Evolutionary conservation across 2,113 vertebrate genomes (phyloP), one percentile per base, ranked within the genome.

Genomic region (Hippocampus zosterae): DNA sequence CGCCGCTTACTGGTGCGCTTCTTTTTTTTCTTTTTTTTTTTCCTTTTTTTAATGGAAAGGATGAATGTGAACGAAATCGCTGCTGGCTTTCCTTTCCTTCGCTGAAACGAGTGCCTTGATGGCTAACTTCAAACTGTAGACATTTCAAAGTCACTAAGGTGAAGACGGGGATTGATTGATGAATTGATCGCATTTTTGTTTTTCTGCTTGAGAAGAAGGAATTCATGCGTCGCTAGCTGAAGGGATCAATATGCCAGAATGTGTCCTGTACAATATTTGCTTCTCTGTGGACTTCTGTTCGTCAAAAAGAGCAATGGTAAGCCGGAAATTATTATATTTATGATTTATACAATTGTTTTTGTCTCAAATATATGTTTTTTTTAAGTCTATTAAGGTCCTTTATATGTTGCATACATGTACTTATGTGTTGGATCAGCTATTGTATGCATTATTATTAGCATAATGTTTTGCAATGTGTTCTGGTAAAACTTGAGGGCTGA

Each of bases 241-340:
- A 75, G 77, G 82, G 84, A 84, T 83, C 87, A 89, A 88, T 88
- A 90, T 90, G 89, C 88, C 89, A 91, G 86, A 80, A 91, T 92
- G 91, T 88, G 81, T 90, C 87, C 88, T 75, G 85, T 91, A 87
- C 89, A 85, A 52, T 89, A 87, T 88, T 68, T 90, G 56, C 85
- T 90, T 83, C 86, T 92, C 81, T 91, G 86, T 85, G 91, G 91
- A 90, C 86, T 91, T 83, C 80, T 92, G 42, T 78, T 66, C 87
- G 80, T 79, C 79, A 81, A 84, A 67, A 78, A 27, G 42, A 65
- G 74, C 77, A 25, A 83, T 55, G 91, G 91, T 92, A 82, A 88
- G 91, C 13, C 15, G 1, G 2, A 9, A 65, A 46, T 44, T 3
- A 21, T 44, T 25, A 44, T 23, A 42, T 12, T 64, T 23, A 23